Conservation (phyloP, 2,113 vertebrate genomes). For the Rana temporaria region DNA sequence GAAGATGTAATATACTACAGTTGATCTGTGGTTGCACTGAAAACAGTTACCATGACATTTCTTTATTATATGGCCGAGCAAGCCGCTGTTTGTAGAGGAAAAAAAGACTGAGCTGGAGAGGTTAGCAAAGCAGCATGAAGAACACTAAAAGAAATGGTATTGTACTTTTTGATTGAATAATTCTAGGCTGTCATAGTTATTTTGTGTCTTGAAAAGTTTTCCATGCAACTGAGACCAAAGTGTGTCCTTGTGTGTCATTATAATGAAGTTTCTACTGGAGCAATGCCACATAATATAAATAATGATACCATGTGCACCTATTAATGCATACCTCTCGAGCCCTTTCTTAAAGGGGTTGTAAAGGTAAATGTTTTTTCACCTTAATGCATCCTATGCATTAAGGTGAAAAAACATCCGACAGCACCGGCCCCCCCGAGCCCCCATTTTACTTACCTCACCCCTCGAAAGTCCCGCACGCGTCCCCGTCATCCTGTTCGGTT, state of each 20-base stretch:
- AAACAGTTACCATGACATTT: constrained; percentile 56
- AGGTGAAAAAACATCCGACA: too few species aligned
- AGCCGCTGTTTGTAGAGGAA: constrained; percentile 32
- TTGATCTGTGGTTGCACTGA: constrained; percentile 53
- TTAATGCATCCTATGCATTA: too few species aligned
- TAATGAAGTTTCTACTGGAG: background rate
- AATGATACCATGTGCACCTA: background rate
- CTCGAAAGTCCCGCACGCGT: too few species aligned
- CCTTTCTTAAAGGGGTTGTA: too few species aligned
- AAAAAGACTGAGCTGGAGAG: constrained; percentile 24
- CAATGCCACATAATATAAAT: constrained; percentile 18
- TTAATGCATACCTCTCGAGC: background rate
- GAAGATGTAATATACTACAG: constrained; percentile 50
- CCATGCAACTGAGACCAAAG: background rate
- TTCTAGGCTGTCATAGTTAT: constrained; percentile 41
- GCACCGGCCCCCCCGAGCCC: too few species aligned
- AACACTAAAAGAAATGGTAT: constrained; percentile 42
- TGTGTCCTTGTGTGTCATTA: constrained; percentile 37
- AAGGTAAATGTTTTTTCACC: too few species aligned
- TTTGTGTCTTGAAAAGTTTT: constrained; percentile 17
- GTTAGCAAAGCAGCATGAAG: constrained; percentile 44
- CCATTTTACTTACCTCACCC: too few species aligned
- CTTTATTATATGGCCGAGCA: constrained; percentile 51
- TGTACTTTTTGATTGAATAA: constrained; percentile 53
- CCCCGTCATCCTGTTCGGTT: too few species aligned